Evolutionary conservation across 2,113 vertebrate genomes (phyloP), one percentile per base, ranked within the genome.

Genomic region (Anolis carolinensis): DNA sequence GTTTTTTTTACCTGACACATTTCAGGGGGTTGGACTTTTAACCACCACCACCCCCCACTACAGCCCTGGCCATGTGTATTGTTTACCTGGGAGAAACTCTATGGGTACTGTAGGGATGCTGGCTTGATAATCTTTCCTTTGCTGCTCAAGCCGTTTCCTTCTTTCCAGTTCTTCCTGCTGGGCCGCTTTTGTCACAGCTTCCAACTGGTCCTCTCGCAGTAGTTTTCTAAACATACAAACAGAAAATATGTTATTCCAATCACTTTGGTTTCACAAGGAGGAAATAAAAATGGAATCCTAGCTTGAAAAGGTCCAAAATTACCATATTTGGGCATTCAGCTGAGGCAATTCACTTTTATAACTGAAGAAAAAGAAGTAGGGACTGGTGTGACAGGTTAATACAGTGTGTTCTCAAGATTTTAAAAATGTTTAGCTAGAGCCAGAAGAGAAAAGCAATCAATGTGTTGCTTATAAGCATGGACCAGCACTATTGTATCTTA

Each of bases 91-190:
- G 88, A 97, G 95, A 87, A 97, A 94, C 79, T 97, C 97, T 48
- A 97, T 84, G 23, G 96, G 95, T 36, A 96, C 95, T 0, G 95
- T 90, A 16, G 97, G 96, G 71, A 97, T 95, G 63, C 96, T 96
- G 59, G 96, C 95, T n/a, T 97, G 97, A 65, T 98, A 98, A 91
- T 98, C 98, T 91, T 99, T 99, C 86, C 99, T 95, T 95, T 98
- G 98, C 95, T 99, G 98, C 92, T 99, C 98, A 77, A 99, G 96
- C 70, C 98, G 97, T 86, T 98, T 98, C 81, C 97, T 97, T 90
- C 99, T 97, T 94, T 99, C 99, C 93, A 99, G 71, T 93, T 99
- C 99, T 93, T 99, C 98, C 93, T 98, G 98, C 88, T 99, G 99
- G 78, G 99, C 99, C 85, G 98, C 97, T 96, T 99, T 99, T 92